phyloP scores from a whole-genome alignment of 2,888 invertebrate genomes.

The Conus canariensis region DNA sequence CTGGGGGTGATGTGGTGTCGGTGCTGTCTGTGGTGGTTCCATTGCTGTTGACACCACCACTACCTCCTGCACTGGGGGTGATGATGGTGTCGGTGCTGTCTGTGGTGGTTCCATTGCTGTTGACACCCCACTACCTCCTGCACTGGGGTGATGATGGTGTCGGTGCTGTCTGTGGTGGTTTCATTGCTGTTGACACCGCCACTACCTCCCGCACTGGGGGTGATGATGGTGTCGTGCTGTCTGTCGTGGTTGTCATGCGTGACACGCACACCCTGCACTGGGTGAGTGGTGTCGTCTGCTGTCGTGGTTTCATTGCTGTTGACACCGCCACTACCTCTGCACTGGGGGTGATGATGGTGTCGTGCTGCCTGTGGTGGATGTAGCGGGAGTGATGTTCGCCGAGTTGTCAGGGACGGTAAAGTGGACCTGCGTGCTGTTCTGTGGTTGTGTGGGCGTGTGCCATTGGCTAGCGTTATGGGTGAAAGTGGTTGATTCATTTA shows the following conservation, averaged over 20 bases:
- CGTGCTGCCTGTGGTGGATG: background rate
- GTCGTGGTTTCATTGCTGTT: background rate
- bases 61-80: background rate
- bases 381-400: background rate
- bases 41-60: background rate
- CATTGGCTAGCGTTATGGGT: too few species aligned
- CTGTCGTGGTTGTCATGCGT: background rate
- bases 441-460: background rate
- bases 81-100: background rate
- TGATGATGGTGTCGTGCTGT: background rate
- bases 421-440: background rate
- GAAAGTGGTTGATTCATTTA: background rate
- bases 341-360: background rate
- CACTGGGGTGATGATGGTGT: background rate
- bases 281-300: background rate
- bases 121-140: background rate
- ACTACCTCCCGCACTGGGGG: background rate
- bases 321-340: too few species aligned
- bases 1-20: background rate
- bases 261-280: background rate
- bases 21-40: background rate
- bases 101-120: background rate
- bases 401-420: background rate
- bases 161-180: background rate
- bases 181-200: background rate